A percentile compares a stretch with the other conserved stretches of the same genome.
phyloP scores from a whole-genome alignment of 2,888 invertebrate species.

The Stratiomys singularior region DNA sequence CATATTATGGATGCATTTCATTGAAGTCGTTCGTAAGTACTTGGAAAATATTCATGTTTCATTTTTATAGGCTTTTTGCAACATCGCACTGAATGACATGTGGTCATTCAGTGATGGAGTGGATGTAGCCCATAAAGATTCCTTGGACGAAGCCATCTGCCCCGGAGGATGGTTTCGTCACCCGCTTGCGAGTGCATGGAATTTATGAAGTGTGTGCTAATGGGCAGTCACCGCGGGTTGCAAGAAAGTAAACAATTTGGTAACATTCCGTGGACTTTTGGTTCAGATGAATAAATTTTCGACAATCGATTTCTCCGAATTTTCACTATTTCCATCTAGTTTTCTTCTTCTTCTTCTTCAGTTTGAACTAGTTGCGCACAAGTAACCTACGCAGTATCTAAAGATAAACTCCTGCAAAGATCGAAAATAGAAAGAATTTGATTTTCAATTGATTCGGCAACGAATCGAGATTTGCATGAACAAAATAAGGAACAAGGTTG shows the following conservation, averaged over 20 bases:
- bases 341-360: no score
- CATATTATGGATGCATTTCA: slow-evolving; percentile 4
- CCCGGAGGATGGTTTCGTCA: background rate
- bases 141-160: slow-evolving; percentile 24
- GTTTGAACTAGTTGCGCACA: no score
- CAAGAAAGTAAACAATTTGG: no score
- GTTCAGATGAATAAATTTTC: no score
- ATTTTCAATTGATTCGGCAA: background rate
- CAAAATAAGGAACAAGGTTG: slow-evolving; percentile 35
- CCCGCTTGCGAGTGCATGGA: background rate
- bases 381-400: background rate
- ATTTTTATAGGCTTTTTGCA: slow-evolving; percentile 31
- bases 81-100: slow-evolving; percentile 24
- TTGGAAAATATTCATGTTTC: slow-evolving; percentile 1
- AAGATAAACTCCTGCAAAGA: slow-evolving; percentile 2
- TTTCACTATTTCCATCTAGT: no score
- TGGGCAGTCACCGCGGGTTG: no score
- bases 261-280: no score
- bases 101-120: slow-evolving; percentile 16
- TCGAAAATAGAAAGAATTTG: background rate
- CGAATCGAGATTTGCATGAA: background rate
- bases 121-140: background rate
- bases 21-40: slow-evolving; percentile 11
- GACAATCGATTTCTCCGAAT: no score
- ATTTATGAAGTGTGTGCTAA: no score